phyloP scores from a whole-genome alignment of 2,113 vertebrate genomes.

The Carlito syrichta region DNA sequence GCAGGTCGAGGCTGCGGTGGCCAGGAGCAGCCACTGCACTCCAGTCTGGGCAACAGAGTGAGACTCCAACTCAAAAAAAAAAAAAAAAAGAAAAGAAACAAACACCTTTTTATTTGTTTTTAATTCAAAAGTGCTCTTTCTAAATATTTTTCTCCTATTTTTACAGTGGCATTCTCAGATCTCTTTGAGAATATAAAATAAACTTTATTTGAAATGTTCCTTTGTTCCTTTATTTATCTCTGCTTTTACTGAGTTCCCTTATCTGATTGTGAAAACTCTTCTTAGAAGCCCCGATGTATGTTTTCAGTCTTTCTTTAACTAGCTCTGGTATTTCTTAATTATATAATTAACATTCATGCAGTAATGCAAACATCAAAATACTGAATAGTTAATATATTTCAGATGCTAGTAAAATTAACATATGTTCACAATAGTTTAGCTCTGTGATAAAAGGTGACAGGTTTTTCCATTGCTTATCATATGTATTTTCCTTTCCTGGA shows the following conservation, averaged over 20 bases:
- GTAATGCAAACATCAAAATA: neutral
- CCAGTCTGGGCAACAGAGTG: too few relatives aligned
- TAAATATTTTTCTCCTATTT: neutral
- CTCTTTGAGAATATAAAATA: neutral
- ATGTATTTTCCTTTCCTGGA: constrained; percentile 10
- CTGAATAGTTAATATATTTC: neutral
- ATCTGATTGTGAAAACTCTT: neutral
- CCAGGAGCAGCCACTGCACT: too few relatives aligned
- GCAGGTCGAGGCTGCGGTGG: too few relatives aligned
- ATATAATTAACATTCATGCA: neutral
- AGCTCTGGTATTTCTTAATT: constrained; percentile 28
- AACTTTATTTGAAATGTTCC: neutral
- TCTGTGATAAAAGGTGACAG: neutral
- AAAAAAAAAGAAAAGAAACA: too few relatives aligned
- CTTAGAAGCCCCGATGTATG: neutral
- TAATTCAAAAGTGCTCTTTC: neutral
- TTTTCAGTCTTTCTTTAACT: neutral
- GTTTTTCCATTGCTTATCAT: neutral
- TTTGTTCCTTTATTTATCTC: neutral
- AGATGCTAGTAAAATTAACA: constrained; percentile 16
- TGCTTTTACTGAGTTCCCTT: neutral
- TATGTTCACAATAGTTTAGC: constrained; percentile 5
- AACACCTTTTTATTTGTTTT: neutral
- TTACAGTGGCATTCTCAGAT: neutral
- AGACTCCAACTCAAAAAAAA: too few relatives aligned